Conservation (phyloP, 2,888 invertebrate genomes). For the Eledona agricola region DNA sequence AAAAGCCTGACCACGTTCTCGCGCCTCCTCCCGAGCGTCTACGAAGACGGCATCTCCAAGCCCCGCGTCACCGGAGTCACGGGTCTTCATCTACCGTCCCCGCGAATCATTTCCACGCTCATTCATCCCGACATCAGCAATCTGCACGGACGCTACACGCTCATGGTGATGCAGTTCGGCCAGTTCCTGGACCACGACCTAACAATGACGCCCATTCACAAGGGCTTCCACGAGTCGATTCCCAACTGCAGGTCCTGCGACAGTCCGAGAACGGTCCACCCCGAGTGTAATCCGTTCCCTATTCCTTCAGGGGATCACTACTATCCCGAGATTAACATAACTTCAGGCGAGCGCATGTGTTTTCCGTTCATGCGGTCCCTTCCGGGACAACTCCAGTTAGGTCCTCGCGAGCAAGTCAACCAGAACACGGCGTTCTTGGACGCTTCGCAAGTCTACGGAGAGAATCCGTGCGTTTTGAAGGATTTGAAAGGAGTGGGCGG, state of each 20-base stretch:
- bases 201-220: constrained; percentile 92
- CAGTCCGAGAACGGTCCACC: constrained; percentile 86
- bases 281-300: constrained; percentile 92
- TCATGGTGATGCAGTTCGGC: constrained; percentile 95
- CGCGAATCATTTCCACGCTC: constrained; percentile 83
- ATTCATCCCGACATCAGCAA: constrained; percentile 94
- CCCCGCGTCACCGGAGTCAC: constrained; percentile 79
- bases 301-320: constrained; percentile 89
- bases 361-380: constrained; percentile 95
- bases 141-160: constrained; percentile 84
- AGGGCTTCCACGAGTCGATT: constrained; percentile 89
- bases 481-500: constrained; percentile 83
- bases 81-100: constrained; percentile 83
- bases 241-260: constrained; percentile 91
- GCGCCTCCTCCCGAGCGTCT: constrained; percentile 83
- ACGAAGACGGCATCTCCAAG: constrained; percentile 87
- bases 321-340: constrained; percentile 86
- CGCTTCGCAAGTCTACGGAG: constrained; percentile 88
- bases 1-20: constrained; percentile 87
- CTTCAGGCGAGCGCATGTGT: constrained; percentile 85
- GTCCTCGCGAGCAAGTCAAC: constrained; percentile 92
- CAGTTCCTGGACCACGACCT: constrained; percentile 95
- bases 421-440: constrained; percentile 93
- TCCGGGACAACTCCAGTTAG: constrained; percentile 88
- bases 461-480: constrained; percentile 82